Evolutionary conservation across 2,113 vertebrate species (phyloP), one percentile per base, ranked within the genome.

Genomic region (Callorhinus ursinus): DNA sequence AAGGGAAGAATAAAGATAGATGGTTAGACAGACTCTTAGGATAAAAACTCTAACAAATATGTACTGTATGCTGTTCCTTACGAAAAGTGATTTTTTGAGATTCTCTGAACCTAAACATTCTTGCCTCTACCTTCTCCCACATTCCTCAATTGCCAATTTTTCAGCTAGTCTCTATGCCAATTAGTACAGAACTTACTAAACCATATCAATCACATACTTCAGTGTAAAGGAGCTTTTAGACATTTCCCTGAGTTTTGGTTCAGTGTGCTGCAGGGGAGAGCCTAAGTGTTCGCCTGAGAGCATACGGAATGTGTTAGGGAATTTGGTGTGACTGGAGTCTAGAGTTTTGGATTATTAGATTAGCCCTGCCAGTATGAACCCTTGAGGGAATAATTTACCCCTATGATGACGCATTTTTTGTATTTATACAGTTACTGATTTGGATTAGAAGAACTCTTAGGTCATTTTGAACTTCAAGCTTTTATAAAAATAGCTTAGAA

Each of bases 401-500:
- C 10, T 26, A 21, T 49, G 21, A 59, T 19, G 19, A 76, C 5
- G 76, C 5, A 55, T 33, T 63, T 67, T 80, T 95, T 81, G 39
- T 7, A 76, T 74, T 81, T 97, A 5, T 55, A 49, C 15, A 89
- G 21, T 19, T 83, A 67, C 61, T 91, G 3, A 76, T 95, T 55
- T 93, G 7, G n/a, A 33, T 93, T 84, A 92, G 39, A 83, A 59
- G 89, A 95, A 82, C 7, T 89, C 6, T 53, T 26, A 96, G 53
- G 85, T 93, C 74, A 90, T 67, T 86, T 61, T 90, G 28, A 95
- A 92, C 22, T 90, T 90, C 21, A 92, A 51, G 24, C 6, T 91
- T 85, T 96, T 86, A 53, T 49, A 53, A 88, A 61, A 96, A 83
- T 83, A 85, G 11, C 7, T 90, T 63, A 55, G 13, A 95, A 51